Base-by-base conservation (phyloP, 2,797 vertebrate species). In the Rhinichthys osculus region DNA sequence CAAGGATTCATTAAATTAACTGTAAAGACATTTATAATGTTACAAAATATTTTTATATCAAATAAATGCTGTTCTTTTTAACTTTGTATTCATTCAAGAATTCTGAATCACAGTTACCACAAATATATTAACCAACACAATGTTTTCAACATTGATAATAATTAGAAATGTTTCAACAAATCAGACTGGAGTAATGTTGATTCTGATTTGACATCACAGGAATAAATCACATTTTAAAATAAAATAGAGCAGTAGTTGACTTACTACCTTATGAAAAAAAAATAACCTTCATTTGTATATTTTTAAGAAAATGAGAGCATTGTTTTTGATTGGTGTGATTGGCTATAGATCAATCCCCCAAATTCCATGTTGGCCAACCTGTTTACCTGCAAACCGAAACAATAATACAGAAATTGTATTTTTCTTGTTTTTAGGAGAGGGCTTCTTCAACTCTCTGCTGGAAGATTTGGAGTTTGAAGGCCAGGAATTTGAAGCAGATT, bases 401-500 rank as follows among this genome's bases (percentile, higher is more conserved):
- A 21, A 35, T 54, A 76, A 78, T 59, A 78, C 10, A 78, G 27
- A 23, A 7, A 50, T 35, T 1, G 1, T 35, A 14, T 52, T 40
- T 84, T 19, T 67, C 23, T 52, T 77, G 59, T 4, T 78, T 84
- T 27, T 67, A 98, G 97, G 97, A 0, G 97, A 98, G 16, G 89
- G 94, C 8, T 94, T 97, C 90, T 97, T 96, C 71, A 93, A 90
- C 1, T 96, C 97, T 76, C 89, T 97, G 86, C 93, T 98, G 95
- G 96, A 97, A 42, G 97, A 97, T 47, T 90, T 97, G 16, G 97
- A 98, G 87, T 91, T 94, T 0, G 97, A 97, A 0, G 94, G 95
- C 83, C 96, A 96, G 91, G 97, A 97, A 83, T 98, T 98, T 2
- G 94, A 96, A 44, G 97, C 97, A 0, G 97, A 98, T 79, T 98